Evolutionary conservation across 2,113 vertebrate species (phyloP).

Genomic region (Triplophysa tibetana): DNA sequence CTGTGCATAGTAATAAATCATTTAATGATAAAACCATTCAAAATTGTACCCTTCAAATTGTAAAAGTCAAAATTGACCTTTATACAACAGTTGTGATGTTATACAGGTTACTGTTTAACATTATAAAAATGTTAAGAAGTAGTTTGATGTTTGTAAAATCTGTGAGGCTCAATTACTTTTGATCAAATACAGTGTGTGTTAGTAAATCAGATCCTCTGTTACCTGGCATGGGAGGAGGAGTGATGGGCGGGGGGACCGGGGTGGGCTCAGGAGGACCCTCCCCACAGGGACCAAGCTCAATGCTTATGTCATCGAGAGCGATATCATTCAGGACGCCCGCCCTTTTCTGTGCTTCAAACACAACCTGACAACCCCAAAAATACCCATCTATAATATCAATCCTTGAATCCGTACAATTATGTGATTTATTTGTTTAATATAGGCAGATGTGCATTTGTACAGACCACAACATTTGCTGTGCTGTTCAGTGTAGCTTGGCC

Average conservation of each 20-base stretch:
- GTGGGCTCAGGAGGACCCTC: slow-evolving; percentile 81
- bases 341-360: slow-evolving; percentile 81
- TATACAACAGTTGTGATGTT: neutral
- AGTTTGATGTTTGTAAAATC: neutral
- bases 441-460: slow-evolving; percentile 18
- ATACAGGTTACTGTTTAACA: neutral
- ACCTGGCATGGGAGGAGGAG: slow-evolving; percentile 74
- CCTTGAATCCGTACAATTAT: too few relatives aligned
- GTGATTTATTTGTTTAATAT: neutral
- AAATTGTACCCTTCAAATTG: too few relatives aligned
- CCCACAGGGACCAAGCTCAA: slow-evolving; percentile 76
- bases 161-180: neutral
- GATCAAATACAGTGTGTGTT: neutral
- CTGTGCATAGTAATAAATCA: neutral
- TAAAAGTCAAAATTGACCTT: too few relatives aligned
- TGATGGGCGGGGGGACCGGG: slow-evolving; percentile 67
- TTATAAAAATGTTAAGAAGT: neutral
- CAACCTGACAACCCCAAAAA: slow-evolving; percentile 70
- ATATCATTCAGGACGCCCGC: slow-evolving; percentile 72
- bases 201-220: neutral
- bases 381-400: too few relatives aligned
- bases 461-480: slow-evolving; percentile 74
- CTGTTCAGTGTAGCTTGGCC: slow-evolving; percentile 85
- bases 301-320: slow-evolving; percentile 85
- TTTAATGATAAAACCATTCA: too few relatives aligned